Evolutionary conservation across 2,888 invertebrate genomes (phyloP), one percentile per base, ranked within the genome.

Genomic region (Mylabris sibirica): DNA sequence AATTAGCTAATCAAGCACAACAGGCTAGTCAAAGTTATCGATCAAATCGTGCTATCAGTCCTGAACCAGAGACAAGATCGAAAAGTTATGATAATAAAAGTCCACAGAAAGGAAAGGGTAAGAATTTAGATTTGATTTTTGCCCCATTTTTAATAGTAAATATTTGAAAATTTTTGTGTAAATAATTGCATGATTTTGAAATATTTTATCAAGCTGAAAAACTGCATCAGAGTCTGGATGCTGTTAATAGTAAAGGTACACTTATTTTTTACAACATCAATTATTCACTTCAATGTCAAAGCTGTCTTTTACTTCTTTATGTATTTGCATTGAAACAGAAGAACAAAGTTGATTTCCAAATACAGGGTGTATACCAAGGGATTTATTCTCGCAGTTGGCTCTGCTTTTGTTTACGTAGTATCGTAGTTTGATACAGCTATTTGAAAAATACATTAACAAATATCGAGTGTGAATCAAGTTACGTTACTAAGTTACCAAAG

Each of bases 211-310:
- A 85, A 86, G 87, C 87, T 82, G 87, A 87, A 80, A 87, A 88
- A 82, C 85, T 88, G 84, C 89, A 88, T 87, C 89, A 88, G 85
- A 90, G 89, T 86, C 86, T 90, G 86, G 90, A 89, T 83, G 88
- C 89, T 82, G 90, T 90, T 82, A 88, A 89, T 84, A 87, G 87
- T 80, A 86, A 89, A 90, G 91, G 90, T 91, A 88, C 81, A 87
- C 84, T 14, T 38, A 57, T 63, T 63, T 38, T 62, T 65, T 63
- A 64, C 67, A 57, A 75, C 73, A 78, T 68, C 69, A 71, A 67
- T 72, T 73, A 75, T 71, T 65, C 73, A 71, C 63, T 65, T 60
- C 20, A 53, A 53, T 53, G 49, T 53, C 2, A 53, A 22, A 22
- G 12, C 22, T 53, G 11, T 11, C 22, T 53, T 53, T 11, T 17